Base-by-base conservation (phyloP, 2,888 invertebrate genomes). In the Galerucella nymphaeae region DNA sequence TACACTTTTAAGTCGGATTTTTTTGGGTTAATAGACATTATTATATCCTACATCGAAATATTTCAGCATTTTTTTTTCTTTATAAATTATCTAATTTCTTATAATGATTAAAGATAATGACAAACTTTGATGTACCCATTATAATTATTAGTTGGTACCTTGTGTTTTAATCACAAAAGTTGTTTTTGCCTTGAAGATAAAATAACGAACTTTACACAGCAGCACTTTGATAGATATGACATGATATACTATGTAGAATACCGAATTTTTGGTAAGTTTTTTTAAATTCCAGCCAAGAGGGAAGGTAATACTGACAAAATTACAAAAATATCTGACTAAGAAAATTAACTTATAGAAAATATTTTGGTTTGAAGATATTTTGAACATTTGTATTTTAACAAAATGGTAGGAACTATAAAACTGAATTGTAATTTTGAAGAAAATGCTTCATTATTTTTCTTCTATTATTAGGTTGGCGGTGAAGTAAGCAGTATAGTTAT, bases 401-500 rank as follows among this genome's bases (percentile, higher is more conserved):
- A 23, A 2, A 3, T 3, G 3, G 23, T 23, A 3, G 23, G 23
- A 23, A 23, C 23, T 23, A 23, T 23, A 23, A 23, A 23, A 23
- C 23, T 23, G n/a, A n/a, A n/a, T n/a, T n/a, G n/a, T n/a, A n/a
- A 30, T 30, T 30, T 13, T 45, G 1, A 45, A 45, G 14, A 45
- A 45, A 13, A 45, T 45, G 11, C 11, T 4, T 14, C 13, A 18
- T 55, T n/a, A n/a, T n/a, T n/a, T 9, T 9, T 3, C 20, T 8
- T 23, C 30, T 58, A 6, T 41, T 23, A 20, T 59, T 66, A 72
- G 93, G 92, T 93, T 62, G 93, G 93, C 18, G 93, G 93, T 55
- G 90, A 91, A 82, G 89, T 93, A 65, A 90, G 91, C 72, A 88
- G 89, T 23, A 87, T 85, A n/a, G 90, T 93, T 53, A 87, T 93